Conservation (phyloP, 2,113 vertebrate genomes). For the Corythoichthys haematopterus region DNA sequence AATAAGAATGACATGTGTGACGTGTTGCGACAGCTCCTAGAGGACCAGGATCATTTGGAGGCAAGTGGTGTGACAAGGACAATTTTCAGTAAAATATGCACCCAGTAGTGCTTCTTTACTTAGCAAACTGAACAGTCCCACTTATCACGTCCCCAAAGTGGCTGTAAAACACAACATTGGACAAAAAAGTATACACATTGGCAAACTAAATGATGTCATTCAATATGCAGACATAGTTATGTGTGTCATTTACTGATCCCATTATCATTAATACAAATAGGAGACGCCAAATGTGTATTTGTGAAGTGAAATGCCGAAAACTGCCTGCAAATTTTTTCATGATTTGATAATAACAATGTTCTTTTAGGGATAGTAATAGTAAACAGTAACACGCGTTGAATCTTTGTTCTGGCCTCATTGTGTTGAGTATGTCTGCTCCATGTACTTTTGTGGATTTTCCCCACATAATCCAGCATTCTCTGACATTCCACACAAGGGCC, state of each 20-base stretch:
- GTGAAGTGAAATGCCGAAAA: no score
- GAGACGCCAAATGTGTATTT: no score
- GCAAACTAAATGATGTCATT: background rate
- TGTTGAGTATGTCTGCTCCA: background rate
- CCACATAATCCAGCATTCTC: background rate
- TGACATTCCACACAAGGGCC: no score
- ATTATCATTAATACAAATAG: no score
- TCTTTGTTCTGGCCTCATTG: no score
- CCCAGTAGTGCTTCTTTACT: conserved; percentile 5
- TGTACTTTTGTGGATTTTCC: background rate
- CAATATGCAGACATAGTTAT: no score
- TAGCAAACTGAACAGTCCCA: background rate
- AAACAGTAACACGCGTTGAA: no score
- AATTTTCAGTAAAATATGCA: background rate
- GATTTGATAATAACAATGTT: background rate
- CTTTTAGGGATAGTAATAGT: background rate
- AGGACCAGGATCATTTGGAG: background rate
- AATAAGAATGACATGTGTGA: background rate
- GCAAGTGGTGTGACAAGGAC: background rate
- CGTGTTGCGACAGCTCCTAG: background rate
- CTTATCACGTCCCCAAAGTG: background rate
- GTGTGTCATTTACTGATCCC: no score
- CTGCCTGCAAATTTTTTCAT: no score
- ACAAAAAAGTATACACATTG: background rate
- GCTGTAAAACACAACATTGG: background rate